A percentile compares a stretch with the other conserved stretches of the same genome.
phyloP scores from a whole-genome alignment of 2,888 invertebrate genomes.

The Geotrupes spiniger region DNA sequence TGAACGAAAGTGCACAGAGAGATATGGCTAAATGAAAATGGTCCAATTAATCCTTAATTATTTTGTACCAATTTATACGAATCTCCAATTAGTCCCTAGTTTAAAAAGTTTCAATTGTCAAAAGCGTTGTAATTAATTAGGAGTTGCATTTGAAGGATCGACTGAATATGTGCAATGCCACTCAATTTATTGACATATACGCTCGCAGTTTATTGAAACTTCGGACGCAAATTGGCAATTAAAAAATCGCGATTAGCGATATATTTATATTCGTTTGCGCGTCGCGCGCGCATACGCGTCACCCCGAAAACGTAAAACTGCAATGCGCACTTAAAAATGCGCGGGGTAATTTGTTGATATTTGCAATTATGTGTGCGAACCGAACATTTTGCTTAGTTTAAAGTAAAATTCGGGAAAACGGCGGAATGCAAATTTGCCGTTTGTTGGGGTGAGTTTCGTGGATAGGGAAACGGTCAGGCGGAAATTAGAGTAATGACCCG shows the following conservation, averaged over 20 bases:
- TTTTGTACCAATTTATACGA: no score
- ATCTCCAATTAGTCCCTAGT: slow-evolving; percentile 17
- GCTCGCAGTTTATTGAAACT: slow-evolving; percentile 7
- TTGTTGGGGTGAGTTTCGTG: slow-evolving; percentile 9
- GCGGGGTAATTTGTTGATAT: no score
- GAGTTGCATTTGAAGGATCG: slow-evolving; percentile 12
- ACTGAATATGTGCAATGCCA: slow-evolving; percentile 7
- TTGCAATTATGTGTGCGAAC: no score
- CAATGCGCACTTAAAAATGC: no score
- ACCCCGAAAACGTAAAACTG: slow-evolving; percentile 2
- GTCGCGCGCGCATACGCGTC: slow-evolving; percentile 1
- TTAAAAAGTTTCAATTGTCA: slow-evolving; percentile 21
- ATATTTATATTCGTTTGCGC: slow-evolving; percentile 2
- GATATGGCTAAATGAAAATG: no score
- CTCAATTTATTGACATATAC: slow-evolving; percentile 24
- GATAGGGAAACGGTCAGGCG: slow-evolving; percentile 28
- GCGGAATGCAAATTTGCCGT: slow-evolving; percentile 12
- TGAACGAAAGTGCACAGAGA: no score
- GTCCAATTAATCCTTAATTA: no score
- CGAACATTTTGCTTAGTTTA: slow-evolving; percentile 3
- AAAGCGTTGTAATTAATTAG: slow-evolving; percentile 21
- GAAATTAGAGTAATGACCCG: slow-evolving; percentile 34
- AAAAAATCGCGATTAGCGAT: slow-evolving; percentile 8
- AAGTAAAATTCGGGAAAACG: slow-evolving; percentile 12
- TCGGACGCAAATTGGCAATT: slow-evolving; percentile 13